Conservation (phyloP, 2,797 vertebrate species). For the Astyanax mexicanus region DNA sequence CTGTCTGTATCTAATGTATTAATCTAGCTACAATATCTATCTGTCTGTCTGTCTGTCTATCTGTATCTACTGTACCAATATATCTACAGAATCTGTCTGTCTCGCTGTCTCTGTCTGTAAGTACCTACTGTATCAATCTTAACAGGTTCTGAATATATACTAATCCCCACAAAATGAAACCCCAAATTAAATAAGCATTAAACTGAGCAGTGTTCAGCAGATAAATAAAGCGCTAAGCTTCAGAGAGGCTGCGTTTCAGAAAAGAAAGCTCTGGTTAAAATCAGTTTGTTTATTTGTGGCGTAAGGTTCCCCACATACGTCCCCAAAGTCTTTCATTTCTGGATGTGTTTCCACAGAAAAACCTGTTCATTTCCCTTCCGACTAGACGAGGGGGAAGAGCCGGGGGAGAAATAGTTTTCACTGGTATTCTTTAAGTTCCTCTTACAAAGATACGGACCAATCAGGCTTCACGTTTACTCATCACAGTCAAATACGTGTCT, state of each 20-base stretch:
- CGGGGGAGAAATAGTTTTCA: neutral
- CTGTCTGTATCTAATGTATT: too few relatives aligned
- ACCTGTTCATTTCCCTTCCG: constrained; percentile 10
- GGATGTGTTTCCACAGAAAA: constrained; percentile 6
- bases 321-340: neutral
- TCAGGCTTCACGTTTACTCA: neutral
- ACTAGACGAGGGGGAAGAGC: neutral
- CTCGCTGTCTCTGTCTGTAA: too few relatives aligned
- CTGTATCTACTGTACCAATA: too few relatives aligned
- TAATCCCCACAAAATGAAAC: neutral
- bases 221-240: neutral
- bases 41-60: too few relatives aligned
- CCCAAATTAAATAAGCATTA: neutral
- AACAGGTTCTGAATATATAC: neutral
- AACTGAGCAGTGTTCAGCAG: too few relatives aligned
- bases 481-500: neutral
- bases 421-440: constrained; percentile 16
- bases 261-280: too few relatives aligned
- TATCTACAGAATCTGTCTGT: too few relatives aligned
- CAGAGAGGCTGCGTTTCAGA: neutral
- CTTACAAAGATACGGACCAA: neutral
- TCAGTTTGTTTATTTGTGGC: constrained; percentile 1
- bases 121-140: too few relatives aligned
- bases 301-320: neutral
- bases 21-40: too few relatives aligned